Base-by-base conservation (phyloP, 2,888 invertebrate species). In the Priocnemis perturbator region DNA sequence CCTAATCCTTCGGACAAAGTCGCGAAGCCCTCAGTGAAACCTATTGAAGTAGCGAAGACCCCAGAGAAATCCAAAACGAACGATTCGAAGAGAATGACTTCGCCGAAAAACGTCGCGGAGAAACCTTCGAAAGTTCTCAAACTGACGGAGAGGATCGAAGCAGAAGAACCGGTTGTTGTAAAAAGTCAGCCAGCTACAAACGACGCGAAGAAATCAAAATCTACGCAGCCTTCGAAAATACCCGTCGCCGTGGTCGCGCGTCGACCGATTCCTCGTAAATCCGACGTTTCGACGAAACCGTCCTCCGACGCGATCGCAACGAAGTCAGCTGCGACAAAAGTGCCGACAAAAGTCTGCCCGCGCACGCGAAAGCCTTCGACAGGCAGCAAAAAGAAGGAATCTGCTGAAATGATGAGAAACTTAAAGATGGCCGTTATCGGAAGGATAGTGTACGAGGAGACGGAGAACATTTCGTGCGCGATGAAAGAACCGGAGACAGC, bases 241-340 rank as follows among this genome's bases (percentile, higher is more conserved):
- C 66, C 66, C 0, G 52, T 14, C 3, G 14, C 17, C 0, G 52
- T 14, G 4, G 5, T 15, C 0, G 30, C n/a, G 23, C 23, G n/a
- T 1, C 17, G 14, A 37, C 19, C 5, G 14, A 9, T 19, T 9
- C 21, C 14, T 14, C 20, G 45, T 21, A 15, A 3, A 21, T 26
- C 17, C 26, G 4, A 47, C 2, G 1, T 37, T 11, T 11, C 9
- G 14, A 58, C 15, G 17, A 17, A 62, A 0, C 23, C 55, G 17
- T 48, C 37, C 0, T 19, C 19, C 9, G 20, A n/a, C 20, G 4
- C 0, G 9, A 5, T 23, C 0, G 0, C 64, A 90, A 90, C 78
- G 90, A 90, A 15, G 83, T 76, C 57, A 55, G 20, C 7, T 30
- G 0, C 60, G 17, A 61, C 58, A 11, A 37, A 37, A 11, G 1